Base-by-base conservation (phyloP, 2,888 invertebrate genomes). In the Calephelis perditalis region DNA sequence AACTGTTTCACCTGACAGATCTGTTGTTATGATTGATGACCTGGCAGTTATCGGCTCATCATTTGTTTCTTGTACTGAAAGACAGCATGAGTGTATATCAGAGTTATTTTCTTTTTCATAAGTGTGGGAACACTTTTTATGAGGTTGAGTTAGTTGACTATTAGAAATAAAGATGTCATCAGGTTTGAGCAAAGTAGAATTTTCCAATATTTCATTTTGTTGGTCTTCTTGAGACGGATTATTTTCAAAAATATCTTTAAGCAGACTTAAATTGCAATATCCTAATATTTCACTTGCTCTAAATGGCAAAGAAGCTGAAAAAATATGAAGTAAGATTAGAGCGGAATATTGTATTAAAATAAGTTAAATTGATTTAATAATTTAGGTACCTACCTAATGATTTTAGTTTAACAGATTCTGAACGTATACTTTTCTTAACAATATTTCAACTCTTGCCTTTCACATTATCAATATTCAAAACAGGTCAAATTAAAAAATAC, bases 171-270 rank as follows among this genome's bases (percentile, higher is more conserved):
- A 44, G 8, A 44, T 44, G 44, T 44, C 9, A 55, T 5, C 36
- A 55, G 55, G n/a, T 55, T 35, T 37, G 37, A 55, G 11, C 55
- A 55, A 55, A 55, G 55, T 55, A 55, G 55, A 55, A 36, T 55
- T 55, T 55, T 55, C 10, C 10, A 15, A 55, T n/a, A 36, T 55
- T 36, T 55, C 37, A 37, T 55, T 55, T 55, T 55, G 35, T 37
- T 55, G 10, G 15, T 15, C 15, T 15, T 15, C 15, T 55, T 36
- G 55, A 55, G 55, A 9, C 12, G 37, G 9, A 55, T 55, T 12
- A 55, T 55, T 55, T 55, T 55, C 36, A 55, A 55, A 55, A n/a
- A 55, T 55, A 37, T 37, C 55, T 55, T 55, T 55, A 12, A 55
- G 55, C 37, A 55, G 7, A 55, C 55, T 55, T 55, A 37, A 55